Conservation (phyloP, 2,113 vertebrate genomes). For the Athene noctua region DNA sequence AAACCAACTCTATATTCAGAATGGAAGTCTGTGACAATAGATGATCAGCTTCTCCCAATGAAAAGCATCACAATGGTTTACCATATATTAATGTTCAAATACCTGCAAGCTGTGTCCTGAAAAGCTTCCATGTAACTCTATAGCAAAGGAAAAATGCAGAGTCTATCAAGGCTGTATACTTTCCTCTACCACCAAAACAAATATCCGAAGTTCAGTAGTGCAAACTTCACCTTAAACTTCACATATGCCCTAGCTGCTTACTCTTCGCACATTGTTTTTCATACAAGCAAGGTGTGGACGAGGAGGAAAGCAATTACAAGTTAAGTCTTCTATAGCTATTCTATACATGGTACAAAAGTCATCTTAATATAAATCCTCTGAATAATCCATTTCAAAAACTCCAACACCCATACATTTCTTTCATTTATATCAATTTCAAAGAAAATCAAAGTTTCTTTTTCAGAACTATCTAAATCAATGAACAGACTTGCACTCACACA, state of each 20-base stretch:
- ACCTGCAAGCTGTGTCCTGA: not conserved
- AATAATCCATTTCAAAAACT: not conserved
- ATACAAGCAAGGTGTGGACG: rapidly evolving
- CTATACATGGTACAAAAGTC: not conserved
- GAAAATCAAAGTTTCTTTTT: not conserved
- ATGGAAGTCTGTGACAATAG: not conserved
- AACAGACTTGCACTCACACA: not conserved
- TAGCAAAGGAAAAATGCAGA: not conserved
- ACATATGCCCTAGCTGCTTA: not conserved
- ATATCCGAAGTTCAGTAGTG: not conserved
- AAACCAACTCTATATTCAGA: not conserved
- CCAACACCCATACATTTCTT: not conserved
- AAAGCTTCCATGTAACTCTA: not conserved
- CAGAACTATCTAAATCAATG: not conserved
- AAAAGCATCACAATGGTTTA: not conserved
- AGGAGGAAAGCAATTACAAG: not conserved
- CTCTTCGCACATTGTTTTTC: not conserved
- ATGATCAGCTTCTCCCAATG: not conserved
- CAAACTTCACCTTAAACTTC: not conserved
- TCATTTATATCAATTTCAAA: not conserved
- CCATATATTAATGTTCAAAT: not conserved
- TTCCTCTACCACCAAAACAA: not conserved
- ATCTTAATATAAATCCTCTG: not conserved
- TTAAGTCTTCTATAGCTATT: not conserved
- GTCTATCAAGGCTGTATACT: not conserved